These are phyloP conservation scores for Mormyrops attenuatus DNA, from an alignment of 2,797 vertebrate species.

Conservation along the genomic window DNA sequence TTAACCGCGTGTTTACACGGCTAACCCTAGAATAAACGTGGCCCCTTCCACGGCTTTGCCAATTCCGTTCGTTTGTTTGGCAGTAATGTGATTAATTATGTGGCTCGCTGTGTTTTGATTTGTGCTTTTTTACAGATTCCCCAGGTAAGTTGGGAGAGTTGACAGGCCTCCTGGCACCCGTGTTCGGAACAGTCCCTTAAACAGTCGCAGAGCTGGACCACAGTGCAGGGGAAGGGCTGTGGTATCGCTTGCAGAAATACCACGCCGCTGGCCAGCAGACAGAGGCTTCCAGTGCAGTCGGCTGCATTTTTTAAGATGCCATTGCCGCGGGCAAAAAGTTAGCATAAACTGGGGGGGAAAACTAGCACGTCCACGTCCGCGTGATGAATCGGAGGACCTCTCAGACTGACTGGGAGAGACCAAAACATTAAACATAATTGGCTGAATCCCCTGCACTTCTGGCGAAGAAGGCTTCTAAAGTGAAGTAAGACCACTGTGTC, in stretches of 20 bases:
- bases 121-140: neutral
- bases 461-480: slow-evolving; percentile 34
- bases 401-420: slow-evolving; percentile 51
- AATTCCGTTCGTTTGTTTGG: neutral
- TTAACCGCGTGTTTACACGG: neutral
- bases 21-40: neutral
- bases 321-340: neutral
- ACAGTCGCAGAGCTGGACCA: neutral
- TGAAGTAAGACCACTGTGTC: slow-evolving; percentile 40
- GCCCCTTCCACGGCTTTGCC: neutral
- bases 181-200: neutral
- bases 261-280: neutral
- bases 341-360: slow-evolving; percentile 41
- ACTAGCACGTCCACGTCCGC: slow-evolving; percentile 54
- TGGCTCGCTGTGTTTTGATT: neutral
- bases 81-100: neutral
- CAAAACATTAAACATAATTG: slow-evolving; percentile 60
- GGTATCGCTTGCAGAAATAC: neutral
- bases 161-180: neutral
- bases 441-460: slow-evolving; percentile 33
- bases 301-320: neutral
- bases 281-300: neutral
- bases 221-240: neutral
- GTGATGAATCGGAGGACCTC: slow-evolving; percentile 56
- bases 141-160: neutral